These are phyloP conservation scores for Drosophila lini DNA, from an alignment of 1,140 invertebrate genomes.

Conservation along the genomic window DNA sequence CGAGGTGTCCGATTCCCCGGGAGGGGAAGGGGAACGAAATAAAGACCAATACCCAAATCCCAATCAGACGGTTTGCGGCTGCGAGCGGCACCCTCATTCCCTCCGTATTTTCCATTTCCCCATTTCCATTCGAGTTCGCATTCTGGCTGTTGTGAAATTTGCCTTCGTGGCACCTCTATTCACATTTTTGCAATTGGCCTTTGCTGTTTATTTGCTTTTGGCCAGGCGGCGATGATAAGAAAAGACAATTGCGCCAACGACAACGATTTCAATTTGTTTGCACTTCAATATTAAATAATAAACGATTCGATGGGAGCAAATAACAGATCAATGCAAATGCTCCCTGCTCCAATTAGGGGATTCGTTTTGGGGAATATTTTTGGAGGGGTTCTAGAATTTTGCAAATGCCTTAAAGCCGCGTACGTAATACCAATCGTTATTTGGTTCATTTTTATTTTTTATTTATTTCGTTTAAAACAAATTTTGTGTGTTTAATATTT, in stretches of 20 bases:
- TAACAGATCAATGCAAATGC: slow-evolving; percentile 15
- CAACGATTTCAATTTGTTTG: slow-evolving; percentile 40
- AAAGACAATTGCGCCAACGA: slow-evolving; percentile 53
- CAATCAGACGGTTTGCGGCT: slow-evolving; percentile 22
- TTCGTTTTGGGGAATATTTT: not conserved
- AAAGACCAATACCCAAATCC: slow-evolving; percentile 15
- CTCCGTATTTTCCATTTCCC: not conserved
- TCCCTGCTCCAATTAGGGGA: slow-evolving; percentile 1
- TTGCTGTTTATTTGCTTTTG: slow-evolving; percentile 47
- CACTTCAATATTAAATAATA: slow-evolving; percentile 49
- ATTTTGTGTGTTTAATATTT: not conserved
- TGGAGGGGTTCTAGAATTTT: not conserved
- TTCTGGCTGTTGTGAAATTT: not conserved
- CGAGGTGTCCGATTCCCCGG: slow-evolving; percentile 29
- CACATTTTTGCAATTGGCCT: slow-evolving; percentile 47
- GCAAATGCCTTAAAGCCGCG: not conserved
- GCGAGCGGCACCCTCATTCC: not conserved
- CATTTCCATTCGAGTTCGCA: not conserved
- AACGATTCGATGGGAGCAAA: slow-evolving; percentile 24
- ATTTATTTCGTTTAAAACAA: not conserved
- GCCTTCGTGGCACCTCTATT: slow-evolving; percentile 7
- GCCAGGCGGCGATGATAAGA: slow-evolving; percentile 48
- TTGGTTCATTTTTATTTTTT: not conserved
- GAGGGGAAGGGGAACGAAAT: not conserved
- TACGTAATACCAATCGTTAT: not conserved